These are phyloP conservation scores for Salvelinus sp. DNA, from an alignment of 2,113 vertebrate species.

Conservation along the genomic window DNA sequence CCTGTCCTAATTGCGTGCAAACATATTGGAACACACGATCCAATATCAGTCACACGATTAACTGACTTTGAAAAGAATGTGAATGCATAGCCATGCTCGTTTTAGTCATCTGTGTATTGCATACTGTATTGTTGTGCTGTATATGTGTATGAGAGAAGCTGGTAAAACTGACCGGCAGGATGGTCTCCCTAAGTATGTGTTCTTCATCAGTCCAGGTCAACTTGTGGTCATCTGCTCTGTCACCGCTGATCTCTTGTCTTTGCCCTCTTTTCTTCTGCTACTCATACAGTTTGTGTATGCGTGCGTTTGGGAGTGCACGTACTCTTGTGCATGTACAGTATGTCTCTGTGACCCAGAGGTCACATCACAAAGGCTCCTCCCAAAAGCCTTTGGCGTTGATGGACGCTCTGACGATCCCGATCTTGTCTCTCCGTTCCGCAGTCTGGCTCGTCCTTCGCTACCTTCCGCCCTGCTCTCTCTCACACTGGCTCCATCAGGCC, in stretches of 20 bases:
- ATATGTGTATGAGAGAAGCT: no score
- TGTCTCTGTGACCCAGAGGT: conserved; percentile 16
- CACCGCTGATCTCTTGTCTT: background rate
- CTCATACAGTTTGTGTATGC: background rate
- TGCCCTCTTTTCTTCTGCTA: conserved; percentile 5
- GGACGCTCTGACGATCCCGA: conserved; percentile 1
- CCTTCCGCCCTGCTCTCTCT: conserved; percentile 81
- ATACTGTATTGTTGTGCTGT: no score
- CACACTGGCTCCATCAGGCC: conserved; percentile 78
- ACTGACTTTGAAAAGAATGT: background rate
- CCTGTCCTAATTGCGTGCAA: background rate
- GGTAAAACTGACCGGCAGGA: no score
- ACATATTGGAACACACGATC: background rate
- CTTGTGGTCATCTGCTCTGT: background rate
- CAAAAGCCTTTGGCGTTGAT: background rate
- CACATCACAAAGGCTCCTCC: conserved; percentile 11
- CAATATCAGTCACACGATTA: background rate
- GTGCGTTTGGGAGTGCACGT: background rate
- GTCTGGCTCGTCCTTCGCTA: conserved; percentile 81
- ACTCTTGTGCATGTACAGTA: background rate
- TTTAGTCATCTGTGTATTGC: no score
- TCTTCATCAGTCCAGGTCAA: background rate
- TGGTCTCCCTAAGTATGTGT: no score
- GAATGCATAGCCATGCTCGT: no score
- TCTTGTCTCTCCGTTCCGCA: conserved; percentile 76